A percentile compares a stretch with the other conserved stretches of the same genome.
Conservation (phyloP, 2,888 invertebrate genomes). For the Heliconius aoede region DNA sequence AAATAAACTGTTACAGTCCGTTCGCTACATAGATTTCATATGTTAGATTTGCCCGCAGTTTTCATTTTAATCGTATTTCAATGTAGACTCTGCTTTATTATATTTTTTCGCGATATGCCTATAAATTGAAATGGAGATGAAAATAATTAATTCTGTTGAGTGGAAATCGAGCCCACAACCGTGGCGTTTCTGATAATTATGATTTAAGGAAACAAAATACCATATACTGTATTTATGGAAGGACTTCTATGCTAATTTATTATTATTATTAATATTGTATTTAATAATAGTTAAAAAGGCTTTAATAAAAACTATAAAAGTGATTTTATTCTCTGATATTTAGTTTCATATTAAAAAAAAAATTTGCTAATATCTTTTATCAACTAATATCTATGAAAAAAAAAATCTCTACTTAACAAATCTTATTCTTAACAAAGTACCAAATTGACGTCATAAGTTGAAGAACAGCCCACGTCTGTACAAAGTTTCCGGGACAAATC, state of each 20-base stretch:
- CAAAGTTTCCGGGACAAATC: slow-evolving; percentile 36
- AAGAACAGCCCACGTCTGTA: slow-evolving; percentile 15
- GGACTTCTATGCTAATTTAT: too few relatives aligned
- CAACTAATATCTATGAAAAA: not conserved
- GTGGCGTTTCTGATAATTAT: not conserved
- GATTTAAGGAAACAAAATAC: too few relatives aligned
- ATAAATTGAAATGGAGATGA: too few relatives aligned
- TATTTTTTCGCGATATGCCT: too few relatives aligned
- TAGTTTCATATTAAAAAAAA: not conserved
- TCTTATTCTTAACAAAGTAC: not conserved
- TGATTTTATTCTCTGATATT: too few relatives aligned
- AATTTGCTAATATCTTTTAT: too few relatives aligned
- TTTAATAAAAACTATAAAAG: too few relatives aligned
- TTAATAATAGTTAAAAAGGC: too few relatives aligned
- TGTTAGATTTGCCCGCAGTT: not conserved
- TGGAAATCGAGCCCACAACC: slow-evolving; percentile 5
- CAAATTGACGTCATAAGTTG: slow-evolving; percentile 14
- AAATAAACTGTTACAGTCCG: slow-evolving; percentile 18
- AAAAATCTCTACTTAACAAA: not conserved
- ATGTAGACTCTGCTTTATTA: not conserved
- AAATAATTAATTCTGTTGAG: not conserved
- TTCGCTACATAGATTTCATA: not conserved
- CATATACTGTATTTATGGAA: too few relatives aligned
- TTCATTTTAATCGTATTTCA: not conserved
- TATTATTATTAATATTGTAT: too few relatives aligned